Evolutionary conservation across 2,888 invertebrate species (phyloP), one percentile per base, ranked within the genome.

Genomic region (Acheta domesticus): DNA sequence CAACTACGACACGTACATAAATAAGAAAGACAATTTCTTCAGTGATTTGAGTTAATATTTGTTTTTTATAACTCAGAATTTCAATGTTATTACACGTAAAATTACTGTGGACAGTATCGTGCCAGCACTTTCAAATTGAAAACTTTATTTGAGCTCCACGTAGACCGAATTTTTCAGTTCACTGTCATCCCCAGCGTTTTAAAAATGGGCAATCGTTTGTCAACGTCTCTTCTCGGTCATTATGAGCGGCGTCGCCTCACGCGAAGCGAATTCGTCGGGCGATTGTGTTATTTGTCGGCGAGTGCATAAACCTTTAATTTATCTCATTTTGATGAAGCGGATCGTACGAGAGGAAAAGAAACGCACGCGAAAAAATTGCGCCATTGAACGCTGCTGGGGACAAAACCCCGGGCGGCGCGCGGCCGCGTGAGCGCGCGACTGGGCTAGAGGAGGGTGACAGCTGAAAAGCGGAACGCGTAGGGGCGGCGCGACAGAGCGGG

Each of bases 211-310:
- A 16, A 62, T 16, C 14, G 5, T 62, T n/a, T 62, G 62, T 62
- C 62, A n/a, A 14, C 62, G 8, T 62, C 62, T 62, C 62, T n/a
- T 11, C 62, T 19, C 62, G 62, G 62, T 62, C 14, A 62, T 62
- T 62, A 14, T n/a, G 62, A 4, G 62, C 62, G 14, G 62, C 62
- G 16, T 62, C 62, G 62, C 36, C 36, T 4, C 36, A 36, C 36
- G 36, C 36, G 36, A 5, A 36, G 36, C 36, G 36, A 36, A 62
- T 14, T n/a, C 62, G 16, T 5, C 12, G n/a, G 62, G 14, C 14
- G 16, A 62, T 62, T n/a, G 62, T n/a, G n/a, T 62, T 62, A 62
- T 62, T 62, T 62, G 62, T 62, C 62, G 62, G 62, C 62, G 62
- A 14, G 62, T n/a, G n/a, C 62, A 62, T 62, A 62, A 62, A 62